A percentile compares a stretch with the other conserved stretches of the same genome.
Evolutionary conservation across 2,113 vertebrate genomes (phyloP).

Genomic region (Chaenocephalus aceratus): DNA sequence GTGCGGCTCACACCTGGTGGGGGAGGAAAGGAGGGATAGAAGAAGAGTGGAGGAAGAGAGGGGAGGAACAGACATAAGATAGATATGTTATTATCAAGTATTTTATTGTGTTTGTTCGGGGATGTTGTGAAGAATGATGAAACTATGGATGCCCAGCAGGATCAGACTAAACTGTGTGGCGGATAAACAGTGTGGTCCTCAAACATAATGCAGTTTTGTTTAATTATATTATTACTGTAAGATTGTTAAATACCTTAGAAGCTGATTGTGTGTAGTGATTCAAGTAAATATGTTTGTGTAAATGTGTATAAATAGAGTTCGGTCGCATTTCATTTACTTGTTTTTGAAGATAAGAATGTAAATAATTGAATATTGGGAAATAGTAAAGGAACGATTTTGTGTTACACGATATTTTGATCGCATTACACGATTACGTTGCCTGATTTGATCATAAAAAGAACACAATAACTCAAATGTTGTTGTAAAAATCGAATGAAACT

Average conservation of each 20-base stretch:
- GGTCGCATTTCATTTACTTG: neutral
- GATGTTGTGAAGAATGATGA: slow-evolving; percentile 32
- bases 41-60: slow-evolving; percentile 17
- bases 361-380: too few species aligned
- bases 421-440: too few species aligned
- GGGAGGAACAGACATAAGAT: slow-evolving; percentile 32
- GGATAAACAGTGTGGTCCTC: too few species aligned
- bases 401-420: too few species aligned
- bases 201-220: too few species aligned
- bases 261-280: neutral
- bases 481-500: too few species aligned
- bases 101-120: neutral
- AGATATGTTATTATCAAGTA: slow-evolving; percentile 30
- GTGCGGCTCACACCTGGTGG: slow-evolving; percentile 89
- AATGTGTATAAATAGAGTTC: neutral
- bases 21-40: neutral
- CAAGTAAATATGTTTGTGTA: neutral
- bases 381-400: too few species aligned
- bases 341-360: too few species aligned
- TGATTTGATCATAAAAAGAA: too few species aligned
- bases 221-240: neutral
- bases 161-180: slow-evolving; percentile 23
- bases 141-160: slow-evolving; percentile 22
- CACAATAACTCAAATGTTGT: too few species aligned
- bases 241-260: neutral